Percentiles rank a stretch among this genome's conserved stretches.
These are phyloP conservation scores for Drymodes brunneopygia DNA, from an alignment of 2,113 vertebrate genomes.

Conservation along the genomic window DNA sequence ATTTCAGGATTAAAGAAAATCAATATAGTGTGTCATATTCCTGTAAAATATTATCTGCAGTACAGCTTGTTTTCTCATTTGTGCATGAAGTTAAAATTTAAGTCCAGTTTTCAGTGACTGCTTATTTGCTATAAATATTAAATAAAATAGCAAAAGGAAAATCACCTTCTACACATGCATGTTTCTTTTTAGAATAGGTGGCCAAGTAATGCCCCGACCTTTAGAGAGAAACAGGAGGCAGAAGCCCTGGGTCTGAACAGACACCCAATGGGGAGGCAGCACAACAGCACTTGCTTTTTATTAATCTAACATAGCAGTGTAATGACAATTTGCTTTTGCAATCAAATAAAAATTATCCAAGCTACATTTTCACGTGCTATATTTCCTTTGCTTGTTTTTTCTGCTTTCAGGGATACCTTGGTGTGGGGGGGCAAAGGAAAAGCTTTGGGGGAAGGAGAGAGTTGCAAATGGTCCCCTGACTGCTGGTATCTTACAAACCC, in stretches of 20 bases:
- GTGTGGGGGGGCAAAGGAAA: background rate
- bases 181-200: background rate
- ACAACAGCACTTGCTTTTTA: background rate
- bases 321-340: background rate
- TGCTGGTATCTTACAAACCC: background rate
- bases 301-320: background rate
- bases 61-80: background rate
- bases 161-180: background rate
- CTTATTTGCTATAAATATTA: background rate
- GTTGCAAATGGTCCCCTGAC: background rate
- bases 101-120: background rate
- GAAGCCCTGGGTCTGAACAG: background rate
- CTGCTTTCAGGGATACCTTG: background rate
- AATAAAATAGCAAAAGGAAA: background rate
- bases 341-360: background rate
- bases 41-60: background rate
- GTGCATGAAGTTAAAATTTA: background rate
- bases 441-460: background rate
- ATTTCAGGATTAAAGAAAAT: constrained; percentile 23
- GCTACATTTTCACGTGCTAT: background rate
- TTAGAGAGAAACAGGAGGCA: background rate
- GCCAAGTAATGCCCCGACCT: background rate
- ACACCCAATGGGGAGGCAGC: background rate
- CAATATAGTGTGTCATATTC: background rate
- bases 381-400: background rate